Conservation (phyloP, 2,888 invertebrate species). For the Yponomeuta plumbellus region DNA sequence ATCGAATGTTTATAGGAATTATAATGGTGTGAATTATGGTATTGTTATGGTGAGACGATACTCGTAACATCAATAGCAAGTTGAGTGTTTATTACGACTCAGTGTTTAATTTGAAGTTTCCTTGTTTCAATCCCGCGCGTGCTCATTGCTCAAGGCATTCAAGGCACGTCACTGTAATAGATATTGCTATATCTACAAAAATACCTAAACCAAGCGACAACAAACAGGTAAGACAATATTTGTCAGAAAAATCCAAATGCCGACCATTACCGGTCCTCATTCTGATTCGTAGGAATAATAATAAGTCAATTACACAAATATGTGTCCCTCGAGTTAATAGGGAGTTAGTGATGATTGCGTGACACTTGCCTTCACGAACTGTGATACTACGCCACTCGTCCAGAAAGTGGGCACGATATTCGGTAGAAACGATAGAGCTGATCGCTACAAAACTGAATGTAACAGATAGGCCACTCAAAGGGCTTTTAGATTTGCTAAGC, state of each 20-base stretch:
- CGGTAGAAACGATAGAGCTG: conserved; percentile 48
- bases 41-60: too few relatives aligned
- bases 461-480: not conserved
- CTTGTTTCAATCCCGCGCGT: too few relatives aligned
- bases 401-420: conserved; percentile 56
- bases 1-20: too few relatives aligned
- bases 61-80: too few relatives aligned
- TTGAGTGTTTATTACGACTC: too few relatives aligned
- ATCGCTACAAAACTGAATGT: conserved; percentile 29
- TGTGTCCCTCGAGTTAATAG: conserved; percentile 36
- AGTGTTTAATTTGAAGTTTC: too few relatives aligned
- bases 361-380: conserved; percentile 53
- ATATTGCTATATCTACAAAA: too few relatives aligned
- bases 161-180: too few relatives aligned
- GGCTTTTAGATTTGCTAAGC: conserved; percentile 23
- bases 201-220: too few relatives aligned
- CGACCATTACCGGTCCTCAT: conserved; percentile 30
- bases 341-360: conserved; percentile 52
- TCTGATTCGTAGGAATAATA: conserved; percentile 31
- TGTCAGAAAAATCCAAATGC: not conserved
- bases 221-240: too few relatives aligned
- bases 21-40: too few relatives aligned
- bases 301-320: conserved; percentile 40
- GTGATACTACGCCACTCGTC: conserved; percentile 54
- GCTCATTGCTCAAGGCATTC: too few relatives aligned